Evolutionary conservation across 2,888 invertebrate genomes (phyloP).

Genomic region (Molorchus minor): DNA sequence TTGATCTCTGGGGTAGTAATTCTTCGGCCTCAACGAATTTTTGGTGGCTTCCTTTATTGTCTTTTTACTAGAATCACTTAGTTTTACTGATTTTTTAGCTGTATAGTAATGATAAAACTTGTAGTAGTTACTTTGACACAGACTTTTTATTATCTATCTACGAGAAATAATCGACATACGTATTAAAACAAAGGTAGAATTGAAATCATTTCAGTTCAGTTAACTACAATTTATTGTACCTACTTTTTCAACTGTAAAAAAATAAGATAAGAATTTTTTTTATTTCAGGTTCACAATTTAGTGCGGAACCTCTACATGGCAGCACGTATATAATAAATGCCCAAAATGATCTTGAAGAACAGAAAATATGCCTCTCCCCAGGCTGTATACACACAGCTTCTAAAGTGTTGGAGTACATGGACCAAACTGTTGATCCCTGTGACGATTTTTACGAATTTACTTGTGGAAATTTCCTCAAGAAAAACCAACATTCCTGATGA

Average conservation of each 20-base stretch:
- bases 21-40: no score
- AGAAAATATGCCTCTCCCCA: conserved; percentile 73
- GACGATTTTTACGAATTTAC: conserved; percentile 85
- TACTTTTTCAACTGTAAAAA: background rate
- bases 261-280: background rate
- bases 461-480: conserved; percentile 78
- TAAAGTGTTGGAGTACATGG: conserved; percentile 76
- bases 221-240: no score
- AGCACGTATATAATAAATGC: conserved; percentile 45
- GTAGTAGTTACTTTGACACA: no score
- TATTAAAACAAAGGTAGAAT: no score
- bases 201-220: no score
- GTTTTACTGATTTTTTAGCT: no score
- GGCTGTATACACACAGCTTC: conserved; percentile 87
- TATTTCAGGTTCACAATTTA: conserved; percentile 49
- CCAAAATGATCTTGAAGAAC: conserved; percentile 50
- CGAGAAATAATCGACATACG: no score
- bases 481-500: conserved; percentile 82
- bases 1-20: no score
- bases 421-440: conserved; percentile 76
- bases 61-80: no score
- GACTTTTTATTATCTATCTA: no score
- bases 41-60: no score
- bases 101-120: no score
- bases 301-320: conserved; percentile 53